A percentile compares a stretch with the other conserved stretches of the same genome.
phyloP scores from a whole-genome alignment of 1,140 invertebrate species.

The Pseudomyrmex flavicornis region DNA sequence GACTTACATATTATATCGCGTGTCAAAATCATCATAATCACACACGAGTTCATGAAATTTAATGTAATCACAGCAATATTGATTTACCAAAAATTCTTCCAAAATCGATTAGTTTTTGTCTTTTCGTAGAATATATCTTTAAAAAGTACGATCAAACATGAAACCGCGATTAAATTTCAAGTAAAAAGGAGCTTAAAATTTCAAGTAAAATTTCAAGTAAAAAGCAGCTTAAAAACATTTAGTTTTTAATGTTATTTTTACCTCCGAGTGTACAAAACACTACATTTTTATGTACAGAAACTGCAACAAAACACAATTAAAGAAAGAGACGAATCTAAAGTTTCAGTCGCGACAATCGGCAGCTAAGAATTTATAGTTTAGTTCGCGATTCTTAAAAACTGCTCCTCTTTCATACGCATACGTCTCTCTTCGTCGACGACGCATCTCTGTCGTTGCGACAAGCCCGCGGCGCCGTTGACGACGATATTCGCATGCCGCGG shows the following conservation, averaged over 20 bases:
- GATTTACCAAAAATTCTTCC: neutral
- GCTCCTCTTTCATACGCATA: neutral
- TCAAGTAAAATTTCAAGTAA: neutral
- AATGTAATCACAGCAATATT: neutral
- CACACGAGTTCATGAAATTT: neutral
- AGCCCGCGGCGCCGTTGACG: neutral
- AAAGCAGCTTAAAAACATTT: neutral
- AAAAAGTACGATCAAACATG: neutral
- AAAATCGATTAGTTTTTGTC: neutral
- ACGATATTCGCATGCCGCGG: conserved; percentile 10
- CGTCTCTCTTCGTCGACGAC: conserved; percentile 27
- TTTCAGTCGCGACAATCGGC: neutral
- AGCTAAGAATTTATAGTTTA: conserved; percentile 3
- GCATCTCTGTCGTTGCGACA: neutral
- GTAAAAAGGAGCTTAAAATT: neutral
- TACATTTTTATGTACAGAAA: neutral
- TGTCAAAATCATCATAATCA: neutral
- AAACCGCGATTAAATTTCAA: neutral
- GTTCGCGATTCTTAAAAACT: conserved; percentile 7
- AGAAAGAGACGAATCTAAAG: neutral
- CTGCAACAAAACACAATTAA: neutral
- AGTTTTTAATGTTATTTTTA: too few species aligned
- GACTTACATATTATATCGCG: neutral
- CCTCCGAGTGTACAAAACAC: too few species aligned
- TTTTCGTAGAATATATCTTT: neutral